Percentiles rank a stretch among this genome's conserved stretches.
Conservation (phyloP, 2,797 vertebrate species). For the Prunella strophiata region DNA sequence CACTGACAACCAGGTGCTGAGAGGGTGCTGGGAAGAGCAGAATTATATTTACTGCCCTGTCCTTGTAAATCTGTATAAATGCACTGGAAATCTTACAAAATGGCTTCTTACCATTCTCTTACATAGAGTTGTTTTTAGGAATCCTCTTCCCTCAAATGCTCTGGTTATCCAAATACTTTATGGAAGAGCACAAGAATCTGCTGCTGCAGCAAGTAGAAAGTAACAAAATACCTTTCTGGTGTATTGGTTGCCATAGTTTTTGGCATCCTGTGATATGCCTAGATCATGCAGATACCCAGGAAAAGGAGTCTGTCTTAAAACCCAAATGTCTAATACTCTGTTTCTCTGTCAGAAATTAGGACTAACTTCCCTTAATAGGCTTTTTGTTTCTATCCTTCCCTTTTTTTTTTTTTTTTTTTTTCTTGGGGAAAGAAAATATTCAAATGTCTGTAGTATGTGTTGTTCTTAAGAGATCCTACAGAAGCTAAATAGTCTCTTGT, state of each 20-base stretch:
- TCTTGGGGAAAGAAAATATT: conserved; percentile 17
- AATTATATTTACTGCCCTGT: background rate
- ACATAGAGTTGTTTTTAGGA: background rate
- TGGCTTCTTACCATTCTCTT: background rate
- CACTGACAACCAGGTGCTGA: background rate
- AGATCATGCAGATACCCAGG: background rate
- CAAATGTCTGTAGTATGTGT: background rate
- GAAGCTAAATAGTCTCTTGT: conserved; percentile 35
- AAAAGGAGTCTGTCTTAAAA: background rate
- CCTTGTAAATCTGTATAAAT: background rate
- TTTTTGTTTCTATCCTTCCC: background rate
- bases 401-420: conserved; percentile 29
- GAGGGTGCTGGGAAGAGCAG: background rate
- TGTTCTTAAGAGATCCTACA: conserved; percentile 48
- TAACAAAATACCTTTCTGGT: conserved; percentile 43
- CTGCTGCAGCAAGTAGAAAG: background rate
- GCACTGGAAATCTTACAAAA: background rate
- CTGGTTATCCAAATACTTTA: conserved; percentile 40
- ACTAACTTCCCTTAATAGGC: background rate
- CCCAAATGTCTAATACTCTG: conserved; percentile 7
- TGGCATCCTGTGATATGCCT: background rate
- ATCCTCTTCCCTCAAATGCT: conserved; percentile 13
- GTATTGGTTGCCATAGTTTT: background rate
- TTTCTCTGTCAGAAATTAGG: conserved; percentile 2
- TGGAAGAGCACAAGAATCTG: conserved; percentile 16